Base-by-base conservation (phyloP, 2,113 vertebrate species). In the Pithys albifrons region DNA sequence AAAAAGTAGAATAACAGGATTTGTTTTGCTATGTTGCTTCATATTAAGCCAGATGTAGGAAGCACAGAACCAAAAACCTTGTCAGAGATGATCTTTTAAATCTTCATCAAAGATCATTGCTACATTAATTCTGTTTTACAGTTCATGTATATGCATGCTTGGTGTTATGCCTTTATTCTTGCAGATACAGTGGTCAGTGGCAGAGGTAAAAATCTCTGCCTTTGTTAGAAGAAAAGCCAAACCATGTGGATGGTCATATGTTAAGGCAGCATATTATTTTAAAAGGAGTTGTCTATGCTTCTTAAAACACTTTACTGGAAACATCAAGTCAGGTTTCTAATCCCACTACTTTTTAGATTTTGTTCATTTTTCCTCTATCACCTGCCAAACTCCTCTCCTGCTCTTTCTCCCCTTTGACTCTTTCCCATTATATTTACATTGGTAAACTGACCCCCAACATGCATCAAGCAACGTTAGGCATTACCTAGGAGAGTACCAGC, bases 401-500 rank as follows among this genome's bases (percentile, higher is more conserved):
- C 25, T 19, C 24, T 66, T 82, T 33, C 23, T 75, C 6, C 20
- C 5, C 2, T 82, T 65, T 14, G 29, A 8, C 8, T 78, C 24
- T 55, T 78, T 28, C 49, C 19, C 4, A 12, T 71, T 33, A 51
- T 14, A 55, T 20, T 19, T 54, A 20, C 29, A 22, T 1, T 29
- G 12, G 5, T 13, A 48, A 94, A 51, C 14, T 19, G 24, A 41
- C 25, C 4, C 17, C 10, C 20, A 61, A 1, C 0, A 7, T 3
- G 6, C 31, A 57, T 8, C 27, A 41, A 35, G 65, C 0, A 2
- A 41, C 1, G 7, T 4, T 7, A 35, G 24, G 14, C 16, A 46
- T 12, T 43, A 37, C 2, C 2, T 45, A 7, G 24, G 41, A 65
- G 24, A 43, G 4, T 1, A 0, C 5, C 0, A 5, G 15, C 14